These are phyloP conservation scores for Agraylea sexmaculata DNA, from an alignment of 1,140 invertebrate species.

Conservation along the genomic window DNA sequence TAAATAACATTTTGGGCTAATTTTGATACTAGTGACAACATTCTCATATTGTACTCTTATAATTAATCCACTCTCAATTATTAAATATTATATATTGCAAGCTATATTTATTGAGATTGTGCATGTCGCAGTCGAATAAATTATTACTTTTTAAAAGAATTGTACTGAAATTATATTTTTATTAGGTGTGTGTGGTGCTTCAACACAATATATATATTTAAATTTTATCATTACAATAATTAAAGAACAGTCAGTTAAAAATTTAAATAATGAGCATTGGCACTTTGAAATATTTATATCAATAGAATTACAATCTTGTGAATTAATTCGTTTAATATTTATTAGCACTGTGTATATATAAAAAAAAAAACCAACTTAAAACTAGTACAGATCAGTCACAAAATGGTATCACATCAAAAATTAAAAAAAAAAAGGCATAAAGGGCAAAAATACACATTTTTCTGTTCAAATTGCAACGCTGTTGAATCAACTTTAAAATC, in stretches of 20 bases:
- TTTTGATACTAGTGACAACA: constrained; percentile 46
- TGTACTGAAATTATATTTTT: constrained; percentile 22
- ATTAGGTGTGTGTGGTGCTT: constrained; percentile 21
- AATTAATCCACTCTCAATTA: constrained; percentile 36
- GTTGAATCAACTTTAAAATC: too few relatives aligned
- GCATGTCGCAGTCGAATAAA: constrained; percentile 24
- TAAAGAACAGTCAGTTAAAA: constrained; percentile 40
- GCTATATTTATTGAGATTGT: constrained; percentile 43
- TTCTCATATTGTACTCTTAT: constrained; percentile 45
- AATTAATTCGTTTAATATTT: too few relatives aligned
- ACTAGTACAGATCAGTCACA: constrained; percentile 46
- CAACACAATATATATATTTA: constrained; percentile 19
- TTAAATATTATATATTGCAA: constrained; percentile 40
- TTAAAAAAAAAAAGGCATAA: constrained; percentile 32
- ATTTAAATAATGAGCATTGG: constrained; percentile 45
- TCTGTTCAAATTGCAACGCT: too few relatives aligned
- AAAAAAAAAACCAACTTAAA: constrained; percentile 46
- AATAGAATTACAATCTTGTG: constrained; percentile 42
- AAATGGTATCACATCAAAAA: constrained; percentile 47
- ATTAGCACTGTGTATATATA: constrained; percentile 43
- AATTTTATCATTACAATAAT: constrained; percentile 22
- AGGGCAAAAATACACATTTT: constrained; percentile 39
- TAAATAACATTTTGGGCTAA: constrained; percentile 45
- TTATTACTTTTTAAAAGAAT: constrained; percentile 20
- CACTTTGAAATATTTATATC: constrained; percentile 45